Conservation (phyloP, 2,797 vertebrate genomes). For the Protosalanx chinensis region DNA sequence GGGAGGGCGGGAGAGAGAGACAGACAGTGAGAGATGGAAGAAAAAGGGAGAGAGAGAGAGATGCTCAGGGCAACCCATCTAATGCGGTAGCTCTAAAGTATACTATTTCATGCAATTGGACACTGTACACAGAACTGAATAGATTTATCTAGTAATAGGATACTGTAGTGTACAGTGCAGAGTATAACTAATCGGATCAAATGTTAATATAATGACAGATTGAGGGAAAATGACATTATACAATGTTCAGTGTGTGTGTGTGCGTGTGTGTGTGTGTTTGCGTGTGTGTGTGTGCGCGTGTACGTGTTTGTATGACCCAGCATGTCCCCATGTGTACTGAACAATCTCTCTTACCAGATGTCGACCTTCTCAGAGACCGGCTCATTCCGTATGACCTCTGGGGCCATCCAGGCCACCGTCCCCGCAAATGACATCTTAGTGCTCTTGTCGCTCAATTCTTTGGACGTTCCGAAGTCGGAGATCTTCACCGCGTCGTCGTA, state of each 20-base stretch:
- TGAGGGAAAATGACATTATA: conserved; percentile 10
- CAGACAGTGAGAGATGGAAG: not conserved
- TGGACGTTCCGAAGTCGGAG: conserved; percentile 96
- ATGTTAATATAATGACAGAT: conserved; percentile 36
- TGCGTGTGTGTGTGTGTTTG: not conserved
- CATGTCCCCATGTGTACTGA: not conserved
- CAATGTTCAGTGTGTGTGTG: not conserved
- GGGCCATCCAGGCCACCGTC: conserved; percentile 98
- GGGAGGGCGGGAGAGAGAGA: not conserved
- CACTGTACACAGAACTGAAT: conserved; percentile 63
- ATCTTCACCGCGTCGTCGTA: conserved; percentile 97
- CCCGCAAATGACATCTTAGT: conserved; percentile 98
- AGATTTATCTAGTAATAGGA: conserved; percentile 66
- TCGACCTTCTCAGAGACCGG: conserved; percentile 97
- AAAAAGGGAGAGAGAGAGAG: not conserved
- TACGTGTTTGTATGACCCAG: not conserved
- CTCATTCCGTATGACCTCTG: conserved; percentile 95
- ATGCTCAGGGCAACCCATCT: conserved; percentile 60
- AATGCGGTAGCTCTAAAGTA: conserved; percentile 55
- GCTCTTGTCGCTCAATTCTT: conserved; percentile 95
- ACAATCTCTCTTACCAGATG: conserved; percentile 82
- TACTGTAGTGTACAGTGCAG: conserved; percentile 41
- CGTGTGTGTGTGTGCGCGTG: too few relatives aligned
- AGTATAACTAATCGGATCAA: conserved; percentile 56
- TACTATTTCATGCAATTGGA: conserved; percentile 73